Conservation (phyloP, 2,113 vertebrate genomes). For the Acrocephalus kingi region DNA sequence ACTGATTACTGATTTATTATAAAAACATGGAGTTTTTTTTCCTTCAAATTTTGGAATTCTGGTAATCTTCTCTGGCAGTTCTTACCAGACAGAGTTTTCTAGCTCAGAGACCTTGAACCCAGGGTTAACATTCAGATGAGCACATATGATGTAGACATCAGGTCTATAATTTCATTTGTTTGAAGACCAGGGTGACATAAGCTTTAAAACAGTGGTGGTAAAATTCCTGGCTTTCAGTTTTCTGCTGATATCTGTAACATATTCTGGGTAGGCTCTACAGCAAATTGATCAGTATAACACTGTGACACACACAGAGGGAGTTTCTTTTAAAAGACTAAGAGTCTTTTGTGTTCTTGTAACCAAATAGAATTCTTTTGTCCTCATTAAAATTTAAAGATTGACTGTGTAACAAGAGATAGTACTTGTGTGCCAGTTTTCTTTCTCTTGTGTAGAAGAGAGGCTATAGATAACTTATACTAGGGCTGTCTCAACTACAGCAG, state of each 20-base stretch:
- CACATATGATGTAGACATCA: neutral
- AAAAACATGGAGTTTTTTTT: neutral
- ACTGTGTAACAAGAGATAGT: neutral
- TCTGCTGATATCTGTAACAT: neutral
- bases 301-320: neutral
- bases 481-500: neutral
- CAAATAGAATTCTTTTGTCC: slow-evolving; percentile 57
- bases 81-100: neutral
- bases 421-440: neutral
- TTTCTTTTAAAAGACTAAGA: neutral
- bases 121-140: neutral
- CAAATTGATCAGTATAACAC: neutral
- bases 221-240: neutral
- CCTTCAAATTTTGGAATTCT: neutral
- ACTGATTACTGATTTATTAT: neutral
- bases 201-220: neutral
- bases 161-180: neutral
- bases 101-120: neutral
- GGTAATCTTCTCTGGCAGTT: neutral
- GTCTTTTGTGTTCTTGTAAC: slow-evolving; percentile 39
- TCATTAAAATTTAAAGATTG: slow-evolving; percentile 43
- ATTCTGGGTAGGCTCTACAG: neutral
- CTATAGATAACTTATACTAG: neutral
- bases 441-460: neutral
- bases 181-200: neutral